Conservation (phyloP, 2,797 vertebrate species). For the Aselliscus stoliczkanus region DNA sequence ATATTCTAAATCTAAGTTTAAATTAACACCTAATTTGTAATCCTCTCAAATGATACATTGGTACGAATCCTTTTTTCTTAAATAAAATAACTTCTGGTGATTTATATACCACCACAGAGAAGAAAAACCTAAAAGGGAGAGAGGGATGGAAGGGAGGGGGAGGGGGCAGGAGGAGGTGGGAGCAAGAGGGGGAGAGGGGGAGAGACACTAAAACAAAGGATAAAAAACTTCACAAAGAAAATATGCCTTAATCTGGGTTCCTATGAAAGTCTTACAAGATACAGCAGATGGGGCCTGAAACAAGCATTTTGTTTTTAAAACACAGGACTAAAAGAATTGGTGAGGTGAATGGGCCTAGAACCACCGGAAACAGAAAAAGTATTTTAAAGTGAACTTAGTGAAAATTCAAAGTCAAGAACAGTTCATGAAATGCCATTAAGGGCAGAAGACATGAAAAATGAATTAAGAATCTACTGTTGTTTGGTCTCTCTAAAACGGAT, state of each 20-base stretch:
- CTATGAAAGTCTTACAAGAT: slow-evolving; percentile 6
- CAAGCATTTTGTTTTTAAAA: slow-evolving; percentile 18
- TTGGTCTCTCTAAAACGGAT: slow-evolving; percentile 1
- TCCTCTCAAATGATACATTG: not conserved
- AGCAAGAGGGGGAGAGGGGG: no score
- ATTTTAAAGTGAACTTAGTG: slow-evolving; percentile 7
- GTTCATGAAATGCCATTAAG: slow-evolving; percentile 4
- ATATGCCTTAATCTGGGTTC: not conserved
- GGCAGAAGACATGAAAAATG: not conserved
- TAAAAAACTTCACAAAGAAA: slow-evolving; percentile 23
- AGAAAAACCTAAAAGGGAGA: not conserved
- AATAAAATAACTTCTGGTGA: not conserved
- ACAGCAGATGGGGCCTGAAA: not conserved
- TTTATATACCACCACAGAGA: not conserved
- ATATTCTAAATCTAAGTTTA: slow-evolving; percentile 16
- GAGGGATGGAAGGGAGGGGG: no score
- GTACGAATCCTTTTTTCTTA: not conserved
- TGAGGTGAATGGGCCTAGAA: not conserved
- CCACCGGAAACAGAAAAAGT: slow-evolving; percentile 29
- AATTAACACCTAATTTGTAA: slow-evolving; percentile 22
- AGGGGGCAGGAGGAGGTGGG: no score
- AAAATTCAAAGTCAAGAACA: slow-evolving; percentile 34
- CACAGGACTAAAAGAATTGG: not conserved
- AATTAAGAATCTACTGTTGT: not conserved
- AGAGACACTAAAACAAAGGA: not conserved